Evolutionary conservation across 2,113 vertebrate genomes (phyloP).

Genomic region (Dicaeum eximium): DNA sequence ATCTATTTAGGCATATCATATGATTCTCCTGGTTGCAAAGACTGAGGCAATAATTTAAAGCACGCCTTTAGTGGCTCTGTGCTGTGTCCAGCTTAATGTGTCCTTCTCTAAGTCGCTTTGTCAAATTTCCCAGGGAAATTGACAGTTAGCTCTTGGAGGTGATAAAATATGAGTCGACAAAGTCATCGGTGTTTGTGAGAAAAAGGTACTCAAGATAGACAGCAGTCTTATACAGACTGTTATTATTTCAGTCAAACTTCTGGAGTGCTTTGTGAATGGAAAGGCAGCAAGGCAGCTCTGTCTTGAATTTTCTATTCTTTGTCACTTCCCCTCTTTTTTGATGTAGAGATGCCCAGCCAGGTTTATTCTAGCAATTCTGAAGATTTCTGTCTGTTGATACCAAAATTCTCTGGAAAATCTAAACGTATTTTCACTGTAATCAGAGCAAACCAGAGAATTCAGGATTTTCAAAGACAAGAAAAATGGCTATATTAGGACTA

Average conservation of each 20-base stretch:
- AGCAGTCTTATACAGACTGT: background rate
- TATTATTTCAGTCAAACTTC: background rate
- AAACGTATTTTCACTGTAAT: background rate
- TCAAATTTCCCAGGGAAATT: background rate
- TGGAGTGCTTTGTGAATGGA: background rate
- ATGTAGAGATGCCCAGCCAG: background rate
- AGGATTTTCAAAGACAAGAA: background rate
- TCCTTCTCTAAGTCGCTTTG: background rate
- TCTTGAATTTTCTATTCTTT: background rate
- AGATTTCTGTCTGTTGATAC: background rate
- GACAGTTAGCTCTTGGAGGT: background rate
- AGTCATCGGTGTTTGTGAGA: background rate
- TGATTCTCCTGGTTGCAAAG: background rate
- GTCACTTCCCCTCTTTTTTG: background rate
- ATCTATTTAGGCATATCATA: fast-evolving
- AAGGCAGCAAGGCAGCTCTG: background rate
- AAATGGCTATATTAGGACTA: background rate
- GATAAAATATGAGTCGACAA: background rate
- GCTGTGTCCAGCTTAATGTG: background rate
- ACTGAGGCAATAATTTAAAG: background rate
- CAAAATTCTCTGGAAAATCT: background rate
- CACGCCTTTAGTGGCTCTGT: background rate
- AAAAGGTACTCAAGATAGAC: background rate
- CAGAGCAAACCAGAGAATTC: background rate
- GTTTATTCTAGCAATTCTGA: background rate